phyloP scores from a whole-genome alignment of 1,140 invertebrate species.

The Eriocheir sinensis region DNA sequence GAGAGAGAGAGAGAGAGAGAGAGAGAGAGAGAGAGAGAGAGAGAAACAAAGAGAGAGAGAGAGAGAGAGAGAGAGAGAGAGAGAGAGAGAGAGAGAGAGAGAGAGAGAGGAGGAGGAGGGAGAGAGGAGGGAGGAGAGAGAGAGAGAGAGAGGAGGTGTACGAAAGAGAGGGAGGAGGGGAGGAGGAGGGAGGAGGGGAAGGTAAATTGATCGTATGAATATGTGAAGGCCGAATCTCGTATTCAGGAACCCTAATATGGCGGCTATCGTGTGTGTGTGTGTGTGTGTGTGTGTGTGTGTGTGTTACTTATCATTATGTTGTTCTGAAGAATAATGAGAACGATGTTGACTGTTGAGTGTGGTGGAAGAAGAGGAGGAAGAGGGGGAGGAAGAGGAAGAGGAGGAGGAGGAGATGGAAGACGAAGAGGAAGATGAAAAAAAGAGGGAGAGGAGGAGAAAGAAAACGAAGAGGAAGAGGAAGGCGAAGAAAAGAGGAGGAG shows the following conservation, averaged over 20 bases:
- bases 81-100: not conserved
- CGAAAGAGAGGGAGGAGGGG: not conserved
- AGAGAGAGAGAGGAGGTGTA: not conserved
- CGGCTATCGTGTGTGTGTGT: not conserved
- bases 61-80: not conserved
- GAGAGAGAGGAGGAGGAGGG: not conserved
- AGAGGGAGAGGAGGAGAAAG: no score
- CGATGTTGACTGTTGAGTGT: not conserved
- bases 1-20: constrained; percentile 59
- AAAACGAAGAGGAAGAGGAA: not conserved
- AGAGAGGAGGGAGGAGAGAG: not conserved
- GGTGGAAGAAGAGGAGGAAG: not conserved
- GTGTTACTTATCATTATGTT: no score
- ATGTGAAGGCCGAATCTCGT: not conserved
- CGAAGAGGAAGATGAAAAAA: no score
- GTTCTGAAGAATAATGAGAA: not conserved
- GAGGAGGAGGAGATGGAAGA: not conserved
- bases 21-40: constrained; percentile 52
- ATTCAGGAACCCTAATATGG: not conserved
- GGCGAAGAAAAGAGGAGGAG: no score
- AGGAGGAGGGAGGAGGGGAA: not conserved
- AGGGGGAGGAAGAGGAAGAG: not conserved
- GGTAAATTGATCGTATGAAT: not conserved
- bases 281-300: not conserved
- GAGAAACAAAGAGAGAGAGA: constrained; percentile 32